Conservation (phyloP, 1,140 invertebrate species). For the Gonatopus flavifemur region DNA sequence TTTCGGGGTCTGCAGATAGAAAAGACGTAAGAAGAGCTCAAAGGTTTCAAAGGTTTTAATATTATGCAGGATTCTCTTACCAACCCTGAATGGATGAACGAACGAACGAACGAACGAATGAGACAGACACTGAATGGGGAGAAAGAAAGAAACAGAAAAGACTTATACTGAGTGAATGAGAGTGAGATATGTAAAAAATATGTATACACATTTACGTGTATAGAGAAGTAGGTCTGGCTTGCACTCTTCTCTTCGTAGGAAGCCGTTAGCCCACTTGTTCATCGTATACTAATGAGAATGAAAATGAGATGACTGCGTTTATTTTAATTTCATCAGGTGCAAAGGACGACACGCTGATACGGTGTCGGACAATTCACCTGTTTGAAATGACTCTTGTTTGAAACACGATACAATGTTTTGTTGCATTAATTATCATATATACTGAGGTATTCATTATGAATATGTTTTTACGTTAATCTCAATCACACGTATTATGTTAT, state of each 20-base stretch:
- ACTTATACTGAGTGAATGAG: no score
- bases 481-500: no score
- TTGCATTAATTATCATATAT: no score
- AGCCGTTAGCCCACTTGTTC: constrained; percentile 53
- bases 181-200: no score
- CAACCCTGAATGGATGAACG: constrained; percentile 34
- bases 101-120: constrained; percentile 1
- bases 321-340: constrained; percentile 57
- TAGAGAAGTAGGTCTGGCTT: constrained; percentile 13
- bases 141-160: constrained; percentile 2
- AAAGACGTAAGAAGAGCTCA: constrained; percentile 13
- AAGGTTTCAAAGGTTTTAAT: constrained; percentile 43
- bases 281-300: constrained; percentile 55
- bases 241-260: constrained; percentile 33
- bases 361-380: no score
- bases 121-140: constrained; percentile 4
- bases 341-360: constrained; percentile 36
- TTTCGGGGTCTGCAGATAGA: no score
- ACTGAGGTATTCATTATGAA: no score
- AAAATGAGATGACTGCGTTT: constrained; percentile 55
- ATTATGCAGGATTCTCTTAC: constrained; percentile 50
- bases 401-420: no score
- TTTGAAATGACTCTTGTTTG: no score
- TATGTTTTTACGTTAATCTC: no score
- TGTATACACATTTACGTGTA: no score